Conservation (phyloP, 2,797 vertebrate genomes). For the Spinus olivaceus region DNA sequence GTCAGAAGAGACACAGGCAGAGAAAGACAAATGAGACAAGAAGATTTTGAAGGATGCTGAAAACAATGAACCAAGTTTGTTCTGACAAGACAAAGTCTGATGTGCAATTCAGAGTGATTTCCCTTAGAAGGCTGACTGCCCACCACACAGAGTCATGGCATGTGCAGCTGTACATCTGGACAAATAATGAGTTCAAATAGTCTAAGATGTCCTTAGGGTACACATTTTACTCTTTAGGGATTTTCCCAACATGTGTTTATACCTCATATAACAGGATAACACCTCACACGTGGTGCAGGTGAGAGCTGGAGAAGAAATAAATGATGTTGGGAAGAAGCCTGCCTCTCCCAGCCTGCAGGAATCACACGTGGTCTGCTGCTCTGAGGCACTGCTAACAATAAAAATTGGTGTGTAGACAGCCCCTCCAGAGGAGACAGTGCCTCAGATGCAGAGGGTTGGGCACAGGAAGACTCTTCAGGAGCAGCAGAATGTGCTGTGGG, state of each 20-base stretch:
- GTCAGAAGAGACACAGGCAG: neutral
- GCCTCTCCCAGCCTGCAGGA: neutral
- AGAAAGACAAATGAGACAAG: neutral
- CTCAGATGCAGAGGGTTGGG: neutral
- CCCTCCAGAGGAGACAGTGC: neutral
- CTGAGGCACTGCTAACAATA: neutral
- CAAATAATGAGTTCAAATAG: neutral
- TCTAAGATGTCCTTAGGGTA: neutral
- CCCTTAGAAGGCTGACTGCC: neutral
- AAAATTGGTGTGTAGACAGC: neutral
- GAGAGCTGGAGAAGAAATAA: neutral
- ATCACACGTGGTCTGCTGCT: rapidly evolving
- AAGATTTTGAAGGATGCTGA: neutral
- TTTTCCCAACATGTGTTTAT: rapidly evolving
- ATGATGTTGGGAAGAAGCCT: neutral
- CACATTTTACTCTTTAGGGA: rapidly evolving
- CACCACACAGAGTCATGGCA: neutral
- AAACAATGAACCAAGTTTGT: neutral
- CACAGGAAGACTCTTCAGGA: neutral
- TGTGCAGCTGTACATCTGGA: no score
- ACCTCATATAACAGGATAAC: no score
- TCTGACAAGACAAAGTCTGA: neutral
- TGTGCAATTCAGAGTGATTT: neutral
- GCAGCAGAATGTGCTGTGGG: rapidly evolving
- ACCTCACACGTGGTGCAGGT: rapidly evolving